Evolutionary conservation across 2,797 vertebrate genomes (phyloP), one percentile per base, ranked within the genome.

Genomic region (Todus mexicanus): DNA sequence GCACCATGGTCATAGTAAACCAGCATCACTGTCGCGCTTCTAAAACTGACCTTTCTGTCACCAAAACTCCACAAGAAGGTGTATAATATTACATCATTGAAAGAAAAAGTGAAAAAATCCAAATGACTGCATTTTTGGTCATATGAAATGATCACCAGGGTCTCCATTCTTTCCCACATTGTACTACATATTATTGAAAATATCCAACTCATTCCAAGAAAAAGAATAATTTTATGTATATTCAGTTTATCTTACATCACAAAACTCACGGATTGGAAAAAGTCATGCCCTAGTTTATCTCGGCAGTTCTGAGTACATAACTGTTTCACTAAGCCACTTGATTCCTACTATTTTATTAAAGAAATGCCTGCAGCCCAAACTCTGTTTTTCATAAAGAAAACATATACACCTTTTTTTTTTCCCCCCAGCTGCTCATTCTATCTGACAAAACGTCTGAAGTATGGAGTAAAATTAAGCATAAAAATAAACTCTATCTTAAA

Each of bases 291-390:
- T 50, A 38, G 14, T 23, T 57, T 42, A 11, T 51, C 20, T 38
- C 1, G 0, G 12, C 18, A 81, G 5, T 35, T 45, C 33, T 48
- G 17, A 59, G 10, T 5, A 66, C 3, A 64, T 31, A 42, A 54
- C 13, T 20, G 2, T 45, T 43, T 65, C 2, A n/a, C 51, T 43
- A 45, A 72, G 3, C 6, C 14, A 17, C 7, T 40, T 27, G 15
- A 53, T 38, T 50, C 7, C 12, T 8, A 37, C 21, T 0, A 19
- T 22, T 65, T 76, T n/a, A 74, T 45, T 42, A n/a, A 20, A 71
- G 5, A 54, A 68, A 43, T 29, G 1, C 10, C 20, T 61, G 19
- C 7, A 50, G 14, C 1, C 27, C 64, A 33, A 65, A 2, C 0
- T 38, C 5, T 70, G 3, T 2, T 78, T 75, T 70, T 50, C 4